Percentiles rank a stretch among this genome's conserved stretches.
Conservation (phyloP, 2,797 vertebrate genomes). For the Syngnathus acus region DNA sequence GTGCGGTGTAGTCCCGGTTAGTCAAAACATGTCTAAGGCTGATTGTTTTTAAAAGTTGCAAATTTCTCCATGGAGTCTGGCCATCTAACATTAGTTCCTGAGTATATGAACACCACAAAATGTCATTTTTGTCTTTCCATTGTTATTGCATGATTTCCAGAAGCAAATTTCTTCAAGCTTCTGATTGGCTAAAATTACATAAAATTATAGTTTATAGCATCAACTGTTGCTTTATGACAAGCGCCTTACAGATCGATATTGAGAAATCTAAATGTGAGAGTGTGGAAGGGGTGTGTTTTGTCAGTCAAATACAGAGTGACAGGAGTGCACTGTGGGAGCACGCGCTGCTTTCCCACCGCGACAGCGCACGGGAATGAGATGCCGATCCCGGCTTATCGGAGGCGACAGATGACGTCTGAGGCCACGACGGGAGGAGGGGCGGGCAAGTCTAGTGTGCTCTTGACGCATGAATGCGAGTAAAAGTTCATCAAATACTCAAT, state of each 20-base stretch:
- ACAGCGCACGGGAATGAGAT: conserved; percentile 33
- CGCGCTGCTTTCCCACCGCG: conserved; percentile 30
- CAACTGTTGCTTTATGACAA: too few relatives aligned
- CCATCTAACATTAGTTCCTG: neutral
- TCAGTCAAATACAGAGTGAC: conserved; percentile 48
- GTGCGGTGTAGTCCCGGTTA: neutral
- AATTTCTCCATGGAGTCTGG: neutral
- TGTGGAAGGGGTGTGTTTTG: conserved; percentile 12
- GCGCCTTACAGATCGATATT: conserved; percentile 12
- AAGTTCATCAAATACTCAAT: neutral
- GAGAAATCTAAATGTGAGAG: conserved; percentile 4
- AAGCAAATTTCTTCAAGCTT: too few relatives aligned
- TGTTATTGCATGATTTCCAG: too few relatives aligned
- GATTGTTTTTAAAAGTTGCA: neutral
- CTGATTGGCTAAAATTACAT: too few relatives aligned
- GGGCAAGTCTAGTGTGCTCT: neutral
- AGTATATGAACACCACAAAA: too few relatives aligned
- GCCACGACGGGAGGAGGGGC: conserved; percentile 15
- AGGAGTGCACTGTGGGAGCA: conserved; percentile 33
- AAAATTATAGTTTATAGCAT: too few relatives aligned
- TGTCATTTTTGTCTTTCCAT: too few relatives aligned
- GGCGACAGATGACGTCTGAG: conserved; percentile 49
- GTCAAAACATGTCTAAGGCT: neutral
- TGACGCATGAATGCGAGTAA: neutral
- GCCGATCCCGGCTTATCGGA: conserved; percentile 44